Percentiles rank a stretch among this genome's conserved stretches.
Conservation (phyloP, 2,888 invertebrate species). For the Archips crataeganus region DNA sequence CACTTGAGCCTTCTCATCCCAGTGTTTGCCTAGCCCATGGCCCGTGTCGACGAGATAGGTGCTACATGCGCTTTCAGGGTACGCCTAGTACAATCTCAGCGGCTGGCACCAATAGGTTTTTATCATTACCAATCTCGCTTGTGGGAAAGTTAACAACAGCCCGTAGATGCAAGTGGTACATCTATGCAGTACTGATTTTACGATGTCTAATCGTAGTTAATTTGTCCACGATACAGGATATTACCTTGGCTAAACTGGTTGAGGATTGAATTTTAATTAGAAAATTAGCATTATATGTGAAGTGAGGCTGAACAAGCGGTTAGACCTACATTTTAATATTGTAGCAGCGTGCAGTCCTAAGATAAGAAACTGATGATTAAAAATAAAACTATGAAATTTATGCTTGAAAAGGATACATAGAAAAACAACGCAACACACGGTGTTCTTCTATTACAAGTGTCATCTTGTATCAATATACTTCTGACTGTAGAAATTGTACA, state of each 20-base stretch:
- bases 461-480: no score
- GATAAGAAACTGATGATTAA: neutral
- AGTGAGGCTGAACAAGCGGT: neutral
- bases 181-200: conserved; percentile 29
- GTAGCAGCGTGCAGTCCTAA: neutral
- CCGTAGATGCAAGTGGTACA: neutral
- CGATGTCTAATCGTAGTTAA: conserved; percentile 40
- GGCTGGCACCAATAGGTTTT: conserved; percentile 84
- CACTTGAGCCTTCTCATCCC: conserved; percentile 54
- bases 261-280: conserved; percentile 28
- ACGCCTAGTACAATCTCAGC: conserved; percentile 74
- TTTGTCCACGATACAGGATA: conserved; percentile 31
- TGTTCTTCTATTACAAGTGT: neutral
- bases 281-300: conserved; percentile 10
- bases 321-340: neutral
- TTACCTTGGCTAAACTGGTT: conserved; percentile 7
- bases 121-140: conserved; percentile 80
- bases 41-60: conserved; percentile 80
- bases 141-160: conserved; percentile 78
- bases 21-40: conserved; percentile 80
- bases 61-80: conserved; percentile 83
- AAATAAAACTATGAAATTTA: neutral
- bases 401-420: neutral
- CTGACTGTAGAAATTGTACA: neutral
- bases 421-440: neutral